phyloP scores from a whole-genome alignment of 2,888 invertebrate species.

The Aplocera efformata region DNA sequence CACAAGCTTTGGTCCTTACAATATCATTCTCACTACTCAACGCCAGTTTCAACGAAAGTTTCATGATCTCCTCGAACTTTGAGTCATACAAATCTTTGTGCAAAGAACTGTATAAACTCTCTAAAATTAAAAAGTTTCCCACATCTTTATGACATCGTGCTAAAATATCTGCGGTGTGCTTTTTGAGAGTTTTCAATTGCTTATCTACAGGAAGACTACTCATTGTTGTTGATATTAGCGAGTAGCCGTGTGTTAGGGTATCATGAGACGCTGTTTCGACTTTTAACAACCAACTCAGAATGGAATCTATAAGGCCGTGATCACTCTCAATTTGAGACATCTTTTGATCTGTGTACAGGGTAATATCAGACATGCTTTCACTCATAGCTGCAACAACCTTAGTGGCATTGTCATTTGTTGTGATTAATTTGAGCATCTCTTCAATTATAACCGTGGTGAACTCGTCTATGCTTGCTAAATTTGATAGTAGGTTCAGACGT shows the following conservation, averaged over 20 bases:
- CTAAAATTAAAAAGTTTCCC: slow-evolving; percentile 60
- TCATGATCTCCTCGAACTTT: slow-evolving; percentile 54
- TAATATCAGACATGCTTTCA: slow-evolving; percentile 52
- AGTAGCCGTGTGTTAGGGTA: slow-evolving; percentile 46
- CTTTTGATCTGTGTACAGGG: slow-evolving; percentile 55
- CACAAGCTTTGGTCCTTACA: slow-evolving; percentile 63
- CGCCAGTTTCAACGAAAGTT: slow-evolving; percentile 52
- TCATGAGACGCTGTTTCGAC: slow-evolving; percentile 43
- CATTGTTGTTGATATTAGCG: slow-evolving; percentile 59
- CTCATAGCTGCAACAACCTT: slow-evolving; percentile 59
- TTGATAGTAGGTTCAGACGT: slow-evolving; percentile 65
- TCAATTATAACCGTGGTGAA: slow-evolving; percentile 70
- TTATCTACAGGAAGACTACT: slow-evolving; percentile 54
- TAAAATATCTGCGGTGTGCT: slow-evolving; percentile 48
- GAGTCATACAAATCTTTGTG: slow-evolving; percentile 55
- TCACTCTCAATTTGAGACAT: slow-evolving; percentile 67
- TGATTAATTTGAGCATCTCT: slow-evolving; percentile 63
- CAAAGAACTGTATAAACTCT: slow-evolving; percentile 75
- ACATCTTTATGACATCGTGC: slow-evolving; percentile 48
- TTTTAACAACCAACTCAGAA: slow-evolving; percentile 57
- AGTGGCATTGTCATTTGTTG: slow-evolving; percentile 39
- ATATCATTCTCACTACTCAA: slow-evolving; percentile 49
- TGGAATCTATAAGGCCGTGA: slow-evolving; percentile 60
- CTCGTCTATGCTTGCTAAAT: slow-evolving; percentile 68
- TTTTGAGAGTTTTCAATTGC: slow-evolving; percentile 46